phyloP scores from a whole-genome alignment of 1,140 invertebrate species.

The fruit fly (Drosophila melanogaster) region DNA sequence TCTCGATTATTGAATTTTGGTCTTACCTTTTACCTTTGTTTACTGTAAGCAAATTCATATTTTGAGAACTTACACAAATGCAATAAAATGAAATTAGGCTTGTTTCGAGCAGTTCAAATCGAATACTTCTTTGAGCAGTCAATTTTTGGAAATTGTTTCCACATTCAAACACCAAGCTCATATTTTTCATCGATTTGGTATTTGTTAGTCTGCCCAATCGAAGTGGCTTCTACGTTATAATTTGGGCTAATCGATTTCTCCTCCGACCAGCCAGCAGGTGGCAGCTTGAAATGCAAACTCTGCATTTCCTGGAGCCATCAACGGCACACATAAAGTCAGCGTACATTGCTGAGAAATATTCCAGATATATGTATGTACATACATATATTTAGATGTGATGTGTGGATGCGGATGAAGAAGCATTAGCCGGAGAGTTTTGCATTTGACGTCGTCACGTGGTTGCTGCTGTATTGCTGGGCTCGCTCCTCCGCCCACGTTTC shows the following conservation, averaged over 20 bases:
- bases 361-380: constrained; percentile 3
- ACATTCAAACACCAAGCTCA: constrained; percentile 1
- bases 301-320: constrained; percentile 24
- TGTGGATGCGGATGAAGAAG: constrained; percentile 10
- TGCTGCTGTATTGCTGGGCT: constrained; percentile 9
- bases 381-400: neutral
- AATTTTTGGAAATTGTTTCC: constrained; percentile 2
- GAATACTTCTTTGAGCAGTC: neutral
- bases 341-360: constrained; percentile 8
- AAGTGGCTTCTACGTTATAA: constrained; percentile 33
- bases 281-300: constrained; percentile 14
- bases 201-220: constrained; percentile 19
- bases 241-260: constrained; percentile 34
- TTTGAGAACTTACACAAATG: neutral
- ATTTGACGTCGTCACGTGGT: constrained; percentile 52
- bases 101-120: neutral
- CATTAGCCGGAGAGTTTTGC: constrained; percentile 41
- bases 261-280: constrained; percentile 10
- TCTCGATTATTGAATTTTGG: no score
- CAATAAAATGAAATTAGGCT: neutral
- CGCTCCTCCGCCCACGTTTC: constrained; percentile 4
- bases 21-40: no score
- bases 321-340: constrained; percentile 7
- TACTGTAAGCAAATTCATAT: neutral
- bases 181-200: constrained; percentile 9